Base-by-base conservation (phyloP, 92 coral and sea anemone species). In the Heliopora coerulea region DNA sequence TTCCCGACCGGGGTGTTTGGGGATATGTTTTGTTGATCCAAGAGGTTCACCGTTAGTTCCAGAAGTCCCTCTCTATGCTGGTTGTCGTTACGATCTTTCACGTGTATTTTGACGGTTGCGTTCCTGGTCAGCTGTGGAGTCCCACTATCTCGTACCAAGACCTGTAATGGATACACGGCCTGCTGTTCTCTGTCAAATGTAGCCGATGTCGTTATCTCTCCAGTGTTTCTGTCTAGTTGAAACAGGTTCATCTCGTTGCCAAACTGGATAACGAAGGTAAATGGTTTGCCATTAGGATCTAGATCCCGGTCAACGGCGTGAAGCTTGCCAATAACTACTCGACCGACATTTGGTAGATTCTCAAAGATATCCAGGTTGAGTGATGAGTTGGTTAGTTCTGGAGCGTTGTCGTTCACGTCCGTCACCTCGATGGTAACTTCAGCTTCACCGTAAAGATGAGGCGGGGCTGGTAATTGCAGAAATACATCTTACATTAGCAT, bases 341-440 rank as follows among this genome's bases (percentile, higher is more conserved):
- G 89, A 30, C 62, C 77, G 1, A 30, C 63, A 19, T 80, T 65
- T n/a, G n/a, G n/a, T n/a, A n/a, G n/a, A 83, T 95, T 95, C 70
- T 95, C 99, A 30, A 63, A 78, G 58, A 86, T 87, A 11, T 66
- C 75, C 40, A 80, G 84, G 80, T 86, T 85, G 24, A 72, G 82
- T 54, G 29, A 81, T 14, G 83, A 59, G 0, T 85, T 83, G 27
- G 73, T 79, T 78, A 95, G 86, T 57, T 82, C 83, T 12, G 99
- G 99, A 10, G 89, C 89, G 61, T 95, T 95, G 75, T 95, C 99
- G 59, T 95, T 95, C n/a, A 88, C 87, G 54, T 95, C 99, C 26
- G 58, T 65, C 8, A 95, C 78, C 6, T 62, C 61, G 62, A 95
- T 76, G 25, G 82, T 80, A 6, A 95, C 96, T 3, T 90, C 78